phyloP scores from a whole-genome alignment of 1,140 invertebrate species.

The Lepidurus apus region DNA sequence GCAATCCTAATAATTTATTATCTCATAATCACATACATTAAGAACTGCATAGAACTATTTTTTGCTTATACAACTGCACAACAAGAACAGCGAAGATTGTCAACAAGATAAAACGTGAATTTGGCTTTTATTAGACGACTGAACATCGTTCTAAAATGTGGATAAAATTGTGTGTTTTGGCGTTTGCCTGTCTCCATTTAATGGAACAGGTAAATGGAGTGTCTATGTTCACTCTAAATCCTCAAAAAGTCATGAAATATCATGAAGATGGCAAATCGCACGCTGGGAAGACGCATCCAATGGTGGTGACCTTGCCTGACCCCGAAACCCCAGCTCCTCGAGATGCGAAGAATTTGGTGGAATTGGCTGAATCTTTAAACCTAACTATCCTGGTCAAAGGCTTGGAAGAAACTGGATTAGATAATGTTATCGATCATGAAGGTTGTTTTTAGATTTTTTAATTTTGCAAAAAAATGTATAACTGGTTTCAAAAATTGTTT shows the following conservation, averaged over 20 bases:
- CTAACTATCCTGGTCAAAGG: slow-evolving; percentile 35
- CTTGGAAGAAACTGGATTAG: slow-evolving; percentile 33
- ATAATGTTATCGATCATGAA: slow-evolving; percentile 36
- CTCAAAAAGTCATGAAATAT: not conserved
- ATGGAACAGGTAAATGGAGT: not conserved
- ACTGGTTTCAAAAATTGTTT: not conserved
- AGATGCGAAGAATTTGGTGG: slow-evolving; percentile 35
- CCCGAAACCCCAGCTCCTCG: not conserved
- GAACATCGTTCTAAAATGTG: not conserved
- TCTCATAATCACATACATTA: too few relatives aligned
- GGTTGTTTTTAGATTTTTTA: slow-evolving; percentile 19
- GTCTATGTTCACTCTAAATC: not conserved
- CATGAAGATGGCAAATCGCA: not conserved
- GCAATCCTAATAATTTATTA: too few relatives aligned
- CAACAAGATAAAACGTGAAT: not conserved
- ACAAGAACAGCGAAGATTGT: not conserved
- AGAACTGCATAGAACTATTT: too few relatives aligned
- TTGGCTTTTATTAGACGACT: not conserved
- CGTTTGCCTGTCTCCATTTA: not conserved
- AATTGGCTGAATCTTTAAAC: slow-evolving; percentile 35
- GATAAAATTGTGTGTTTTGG: not conserved
- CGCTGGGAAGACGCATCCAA: not conserved
- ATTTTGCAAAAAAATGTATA: not conserved
- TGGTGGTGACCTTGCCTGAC: slow-evolving; percentile 13
- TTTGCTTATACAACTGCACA: not conserved